Base-by-base conservation (phyloP, 1,140 invertebrate genomes). In the Drosophila virilis region DNA sequence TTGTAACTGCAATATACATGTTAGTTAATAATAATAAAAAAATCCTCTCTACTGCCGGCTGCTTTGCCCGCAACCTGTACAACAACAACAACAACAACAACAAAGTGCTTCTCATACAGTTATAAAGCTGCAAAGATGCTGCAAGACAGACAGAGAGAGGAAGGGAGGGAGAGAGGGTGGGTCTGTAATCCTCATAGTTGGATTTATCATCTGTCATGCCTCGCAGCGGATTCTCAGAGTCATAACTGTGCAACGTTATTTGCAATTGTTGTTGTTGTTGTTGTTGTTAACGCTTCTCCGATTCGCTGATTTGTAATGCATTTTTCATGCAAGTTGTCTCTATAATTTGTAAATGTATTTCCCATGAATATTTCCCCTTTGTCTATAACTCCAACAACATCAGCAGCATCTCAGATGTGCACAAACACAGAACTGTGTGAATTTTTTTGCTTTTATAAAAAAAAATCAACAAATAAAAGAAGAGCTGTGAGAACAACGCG, bases 401-500 rank as follows among this genome's bases (percentile, higher is more conserved):
- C 57, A 71, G 43, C 38, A 61, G 43, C 61, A 74, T 61, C 74
- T 74, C 22, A 28, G 79, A 78, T 82, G 77, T 66, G 61, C 59
- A 65, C 43, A 82, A 71, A 68, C 59, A 82, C 66, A 74, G 65
- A 81, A 78, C 77, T 38, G 80, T 83, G 80, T 75, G 75, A 83
- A 78, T 9, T 35, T 51, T 72, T 51, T 51, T 57, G 17, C 12
- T 38, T 50, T 50, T 17, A 22, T 57, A 12, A 6, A 35, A 73
- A 69, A 74, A 71, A 17, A 17, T 1, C 17, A 17, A 17, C 76
- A 74, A 81, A n/a, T n/a, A n/a, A 68, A 77, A 48, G 12, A 65
- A 17, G 12, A 37, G 22, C 13, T 57, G 59, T 64, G 60, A 64
- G 77, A 80, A 64, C 45, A 69, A 50, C 54, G 72, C 62, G 77